Evolutionary conservation across 2,113 vertebrate genomes (phyloP).

Genomic region (Scomber colias): DNA sequence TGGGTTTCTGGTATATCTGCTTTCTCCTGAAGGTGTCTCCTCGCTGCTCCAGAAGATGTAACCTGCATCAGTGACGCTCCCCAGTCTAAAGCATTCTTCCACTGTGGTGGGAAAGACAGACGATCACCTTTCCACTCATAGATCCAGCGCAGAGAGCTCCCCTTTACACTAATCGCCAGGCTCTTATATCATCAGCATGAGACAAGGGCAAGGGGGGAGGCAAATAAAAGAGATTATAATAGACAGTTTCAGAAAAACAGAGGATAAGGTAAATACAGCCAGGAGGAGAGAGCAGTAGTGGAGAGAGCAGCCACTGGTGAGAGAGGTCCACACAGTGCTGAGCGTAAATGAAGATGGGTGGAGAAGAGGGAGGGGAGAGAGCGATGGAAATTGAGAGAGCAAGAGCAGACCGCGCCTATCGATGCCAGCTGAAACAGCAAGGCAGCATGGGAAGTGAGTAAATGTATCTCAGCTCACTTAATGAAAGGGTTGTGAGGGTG

Average conservation of each 20-base stretch:
- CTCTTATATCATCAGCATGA: constrained; percentile 56
- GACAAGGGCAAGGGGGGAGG: constrained; percentile 42
- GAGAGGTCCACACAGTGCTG: constrained; percentile 58
- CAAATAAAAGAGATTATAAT: constrained; percentile 33
- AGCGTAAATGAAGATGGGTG: constrained; percentile 73
- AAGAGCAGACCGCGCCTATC: constrained; percentile 75
- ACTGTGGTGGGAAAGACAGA: constrained; percentile 52
- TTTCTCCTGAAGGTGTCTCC: constrained; percentile 50
- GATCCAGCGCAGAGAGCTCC: constrained; percentile 60
- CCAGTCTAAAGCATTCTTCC: constrained; percentile 39
- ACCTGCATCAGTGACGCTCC: constrained; percentile 62
- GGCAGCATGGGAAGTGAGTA: constrained; percentile 49
- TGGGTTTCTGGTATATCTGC: constrained; percentile 49
- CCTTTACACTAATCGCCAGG: constrained; percentile 45
- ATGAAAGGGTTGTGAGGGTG: constrained; percentile 22
- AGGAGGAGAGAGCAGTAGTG: constrained; percentile 45
- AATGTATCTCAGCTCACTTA: constrained; percentile 38
- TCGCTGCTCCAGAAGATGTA: constrained; percentile 50
- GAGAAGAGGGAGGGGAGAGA: constrained; percentile 69
- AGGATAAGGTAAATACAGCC: constrained; percentile 40
- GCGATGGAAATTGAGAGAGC: constrained; percentile 62
- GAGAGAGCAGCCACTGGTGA: constrained; percentile 56
- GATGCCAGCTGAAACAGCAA: constrained; percentile 53
- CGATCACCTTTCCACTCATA: constrained; percentile 50
- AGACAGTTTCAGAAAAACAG: constrained; percentile 31